A percentile compares a stretch with the other conserved stretches of the same genome.
These are phyloP conservation scores for Pollenia labialis DNA, from an alignment of 2,888 invertebrate genomes.

Conservation along the genomic window DNA sequence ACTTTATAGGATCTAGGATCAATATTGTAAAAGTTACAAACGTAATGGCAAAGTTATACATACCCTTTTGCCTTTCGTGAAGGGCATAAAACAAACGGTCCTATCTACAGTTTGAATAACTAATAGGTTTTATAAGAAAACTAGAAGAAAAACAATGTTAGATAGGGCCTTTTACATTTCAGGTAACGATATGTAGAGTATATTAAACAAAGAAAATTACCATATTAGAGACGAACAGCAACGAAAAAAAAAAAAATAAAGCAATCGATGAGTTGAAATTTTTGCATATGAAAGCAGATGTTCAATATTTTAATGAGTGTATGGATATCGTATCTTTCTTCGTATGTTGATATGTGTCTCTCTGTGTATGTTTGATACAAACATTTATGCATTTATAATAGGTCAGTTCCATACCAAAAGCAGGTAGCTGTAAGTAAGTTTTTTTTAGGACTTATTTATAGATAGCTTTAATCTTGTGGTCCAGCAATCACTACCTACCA, in stretches of 20 bases:
- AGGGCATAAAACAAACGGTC: too few species aligned
- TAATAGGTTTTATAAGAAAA: too few species aligned
- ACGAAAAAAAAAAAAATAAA: conserved; percentile 7
- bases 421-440: neutral
- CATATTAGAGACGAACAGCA: neutral
- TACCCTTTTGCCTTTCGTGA: too few species aligned
- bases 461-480: too few species aligned
- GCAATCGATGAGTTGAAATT: conserved; percentile 52
- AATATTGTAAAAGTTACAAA: too few species aligned
- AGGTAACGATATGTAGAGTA: neutral
- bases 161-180: too few species aligned
- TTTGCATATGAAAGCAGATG: conserved; percentile 58
- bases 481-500: too few species aligned
- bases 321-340: neutral
- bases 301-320: neutral
- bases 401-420: neutral
- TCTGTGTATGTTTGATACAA: neutral
- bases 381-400: neutral
- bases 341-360: neutral
- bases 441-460: too few species aligned
- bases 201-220: conserved; percentile 26
- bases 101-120: too few species aligned
- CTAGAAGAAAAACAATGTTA: too few species aligned
- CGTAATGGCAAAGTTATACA: too few species aligned
- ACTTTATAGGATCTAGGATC: too few species aligned